These are phyloP conservation scores for Myxocyprinus asiaticus DNA, from an alignment of 2,113 vertebrate species.

Conservation along the genomic window DNA sequence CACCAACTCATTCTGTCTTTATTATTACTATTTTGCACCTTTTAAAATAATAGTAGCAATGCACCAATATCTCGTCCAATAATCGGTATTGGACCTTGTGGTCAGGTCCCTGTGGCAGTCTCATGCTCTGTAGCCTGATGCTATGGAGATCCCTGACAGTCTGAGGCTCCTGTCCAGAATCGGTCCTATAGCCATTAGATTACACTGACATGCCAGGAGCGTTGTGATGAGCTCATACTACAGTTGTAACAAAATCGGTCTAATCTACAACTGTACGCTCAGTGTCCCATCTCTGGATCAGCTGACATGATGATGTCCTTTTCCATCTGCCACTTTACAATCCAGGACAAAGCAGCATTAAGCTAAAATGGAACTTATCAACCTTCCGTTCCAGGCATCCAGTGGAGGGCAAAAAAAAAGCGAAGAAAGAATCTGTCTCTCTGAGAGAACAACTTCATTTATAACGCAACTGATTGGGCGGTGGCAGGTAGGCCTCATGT, in stretches of 20 bases:
- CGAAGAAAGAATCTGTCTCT: constrained; percentile 14
- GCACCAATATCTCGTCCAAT: too few relatives aligned
- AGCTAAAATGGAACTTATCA: constrained; percentile 31
- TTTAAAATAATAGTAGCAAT: too few relatives aligned
- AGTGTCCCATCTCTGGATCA: constrained; percentile 14
- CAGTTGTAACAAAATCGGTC: background rate
- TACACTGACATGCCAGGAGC: background rate
- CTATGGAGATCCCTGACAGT: too few relatives aligned
- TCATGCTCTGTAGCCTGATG: too few relatives aligned
- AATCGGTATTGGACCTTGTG: too few relatives aligned
- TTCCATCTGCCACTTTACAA: constrained; percentile 12
- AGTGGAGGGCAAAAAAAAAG: constrained; percentile 12
- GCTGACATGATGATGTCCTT: background rate
- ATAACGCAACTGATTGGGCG: constrained; percentile 41
- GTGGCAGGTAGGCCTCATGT: constrained; percentile 25
- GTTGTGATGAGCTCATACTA: background rate
- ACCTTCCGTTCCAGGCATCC: constrained; percentile 22
- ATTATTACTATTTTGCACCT: too few relatives aligned
- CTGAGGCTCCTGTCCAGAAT: too few relatives aligned
- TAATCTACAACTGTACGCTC: background rate
- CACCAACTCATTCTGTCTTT: too few relatives aligned
- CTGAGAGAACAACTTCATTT: constrained; percentile 44
- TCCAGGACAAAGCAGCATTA: constrained; percentile 16
- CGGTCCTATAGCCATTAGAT: background rate
- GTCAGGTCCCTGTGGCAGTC: too few relatives aligned